Evolutionary conservation across 2,797 vertebrate genomes (phyloP), one percentile per base, ranked within the genome.

Genomic region (Lophius americanus): DNA sequence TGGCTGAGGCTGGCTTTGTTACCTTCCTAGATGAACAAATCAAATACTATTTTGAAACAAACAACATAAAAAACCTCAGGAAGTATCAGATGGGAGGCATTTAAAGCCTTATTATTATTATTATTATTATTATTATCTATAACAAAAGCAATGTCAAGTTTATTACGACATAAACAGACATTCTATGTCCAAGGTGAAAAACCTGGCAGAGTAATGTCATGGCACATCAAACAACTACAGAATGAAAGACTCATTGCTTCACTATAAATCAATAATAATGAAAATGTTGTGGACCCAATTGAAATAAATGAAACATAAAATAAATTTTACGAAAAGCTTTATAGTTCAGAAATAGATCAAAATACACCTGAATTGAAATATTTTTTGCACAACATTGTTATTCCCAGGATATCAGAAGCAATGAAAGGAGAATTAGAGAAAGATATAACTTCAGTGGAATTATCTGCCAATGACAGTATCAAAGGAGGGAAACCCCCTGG

Each of bases 171-270:
- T 43, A 58, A 67, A 58, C 54, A 67, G 32, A 57, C 54, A n/a
- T 67, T 58, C 6, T 58, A 44, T 42, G 39, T 52, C n/a, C 60
- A 63, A 50, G 60, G 60, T 0, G 50, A 51, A 44, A 63, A 63
- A 3, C 13, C 50, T 35, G 50, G 60, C 5, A 63, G 7, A 52
- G 50, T 63, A 9, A 12, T 52, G 5, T 13, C 50, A 52, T 63
- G 60, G 41, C 8, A 32, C 41, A 46, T 64, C n/a, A 64, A 64
- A 39, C 51, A 55, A 38, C 11, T 53, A 2, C 49, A 60, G 58
- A 60, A 39, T 37, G 46, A 61, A 41, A 61, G 14, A 50, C 47
- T 58, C 49, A 51, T 51, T 8, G 51, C 14, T 1, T 62, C 49
- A 62, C 12, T 62, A 33, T 6, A 59, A 59, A 59, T 36, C 0